Conservation (phyloP, 2,797 vertebrate genomes). For the Rhinoraja longicauda region DNA sequence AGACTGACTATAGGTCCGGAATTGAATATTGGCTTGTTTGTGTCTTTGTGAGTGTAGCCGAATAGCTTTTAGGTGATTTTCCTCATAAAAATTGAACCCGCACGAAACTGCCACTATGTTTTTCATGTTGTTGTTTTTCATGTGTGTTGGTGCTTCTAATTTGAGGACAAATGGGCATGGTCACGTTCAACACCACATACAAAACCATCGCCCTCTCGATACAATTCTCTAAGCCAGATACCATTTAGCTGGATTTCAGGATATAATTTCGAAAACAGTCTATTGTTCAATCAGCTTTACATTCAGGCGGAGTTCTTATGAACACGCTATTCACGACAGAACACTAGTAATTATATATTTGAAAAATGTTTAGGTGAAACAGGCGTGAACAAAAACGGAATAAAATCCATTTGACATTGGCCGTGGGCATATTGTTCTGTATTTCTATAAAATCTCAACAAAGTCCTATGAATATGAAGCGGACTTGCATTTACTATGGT, state of each 20-base stretch:
- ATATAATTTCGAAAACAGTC: not conserved
- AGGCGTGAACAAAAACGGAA: not conserved
- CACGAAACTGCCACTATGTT: not conserved
- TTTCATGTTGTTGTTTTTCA: too few relatives aligned
- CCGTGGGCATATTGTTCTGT: not conserved
- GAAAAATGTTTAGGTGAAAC: not conserved
- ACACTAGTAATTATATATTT: too few relatives aligned
- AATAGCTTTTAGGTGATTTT: not conserved
- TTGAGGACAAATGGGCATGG: slow-evolving; percentile 6
- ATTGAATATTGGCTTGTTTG: not conserved
- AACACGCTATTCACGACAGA: not conserved
- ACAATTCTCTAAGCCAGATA: not conserved
- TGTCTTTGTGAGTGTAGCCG: not conserved
- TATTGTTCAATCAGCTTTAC: not conserved
- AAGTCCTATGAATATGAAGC: not conserved
- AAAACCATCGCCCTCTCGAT: not conserved
- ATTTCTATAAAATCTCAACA: not conserved
- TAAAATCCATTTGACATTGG: slow-evolving; percentile 7
- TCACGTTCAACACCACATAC: slow-evolving; percentile 32
- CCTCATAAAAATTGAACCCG: not conserved
- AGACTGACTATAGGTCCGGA: not conserved
- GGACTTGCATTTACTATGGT: not conserved
- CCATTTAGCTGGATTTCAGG: not conserved
- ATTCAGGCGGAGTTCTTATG: not conserved
- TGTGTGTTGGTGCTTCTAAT: not conserved